Base-by-base conservation (phyloP, 2,797 vertebrate genomes). In the Masticophis lateralis region DNA sequence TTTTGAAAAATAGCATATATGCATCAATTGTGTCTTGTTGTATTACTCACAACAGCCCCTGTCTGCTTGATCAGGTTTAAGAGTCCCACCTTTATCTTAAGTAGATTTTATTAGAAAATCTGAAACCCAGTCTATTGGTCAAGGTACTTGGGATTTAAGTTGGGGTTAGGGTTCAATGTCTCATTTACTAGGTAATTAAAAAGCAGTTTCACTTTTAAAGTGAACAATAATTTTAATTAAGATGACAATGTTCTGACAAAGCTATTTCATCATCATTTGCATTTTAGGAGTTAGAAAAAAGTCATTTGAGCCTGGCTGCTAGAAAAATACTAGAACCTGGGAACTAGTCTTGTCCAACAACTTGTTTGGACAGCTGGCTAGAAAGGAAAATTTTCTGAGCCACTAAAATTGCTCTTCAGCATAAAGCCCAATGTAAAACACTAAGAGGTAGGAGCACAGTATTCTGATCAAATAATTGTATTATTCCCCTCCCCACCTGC, bases 321-420 rank as follows among this genome's bases (percentile, higher is more conserved):
- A 90, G 66, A 95, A 94, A 96, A 93, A 2, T 95, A 94, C 92
- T 60, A 94, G 43, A 11, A 88, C 32, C 7, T 90, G 51, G 90
- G 60, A 20, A 94, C 92, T 90, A 32, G 5, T 69, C 90, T 93
- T 89, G 14, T 60, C 61, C 88, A 94, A 92, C 13, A 92, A 57
- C 88, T 88, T 91, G 92, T 95, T 96, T 96, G 87, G 86, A 94
- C n/a, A 94, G 89, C 88, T 93, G 92, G 56, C 74, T 86, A 90
- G 56, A 60, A 90, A 95, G 51, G 32, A 88, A 91, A 86, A 14
- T 0, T 20, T n/a, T 92, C 86, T 47, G 92, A 93, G 93, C 2
- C 3, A 74, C 55, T 87, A 87, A 2, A 95, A 57, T 60, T 20
- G 18, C 32, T 89, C 92, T 69, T 55, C 86, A 63, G 37, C 8